Evolutionary conservation across 2,888 invertebrate genomes (phyloP).

Genomic region (Nyleta sp.): DNA sequence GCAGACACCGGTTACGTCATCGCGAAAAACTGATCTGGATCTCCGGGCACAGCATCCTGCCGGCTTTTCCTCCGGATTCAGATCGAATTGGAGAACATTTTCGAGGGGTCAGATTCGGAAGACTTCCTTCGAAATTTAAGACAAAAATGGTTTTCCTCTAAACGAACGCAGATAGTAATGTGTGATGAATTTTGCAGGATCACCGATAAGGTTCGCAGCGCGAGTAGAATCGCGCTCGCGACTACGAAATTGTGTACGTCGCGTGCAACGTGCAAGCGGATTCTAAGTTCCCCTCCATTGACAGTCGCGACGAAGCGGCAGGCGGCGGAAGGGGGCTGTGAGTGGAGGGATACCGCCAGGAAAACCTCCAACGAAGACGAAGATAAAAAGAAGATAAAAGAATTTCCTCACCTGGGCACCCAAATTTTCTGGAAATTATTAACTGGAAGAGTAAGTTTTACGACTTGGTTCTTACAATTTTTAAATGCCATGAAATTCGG

Average conservation of each 20-base stretch:
- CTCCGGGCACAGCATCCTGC: neutral
- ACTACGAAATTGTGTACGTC: slow-evolving; percentile 73
- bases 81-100: too few species aligned
- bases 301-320: slow-evolving; percentile 61
- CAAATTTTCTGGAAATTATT: too few species aligned
- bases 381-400: slow-evolving; percentile 15
- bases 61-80: neutral
- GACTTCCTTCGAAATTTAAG: too few species aligned
- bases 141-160: neutral
- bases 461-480: too few species aligned
- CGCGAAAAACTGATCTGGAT: slow-evolving; percentile 3
- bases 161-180: neutral
- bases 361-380: slow-evolving; percentile 1
- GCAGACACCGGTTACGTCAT: slow-evolving; percentile 25
- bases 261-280: slow-evolving; percentile 62
- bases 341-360: slow-evolving; percentile 43
- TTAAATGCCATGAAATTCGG: too few species aligned
- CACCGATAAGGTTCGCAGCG: slow-evolving; percentile 68
- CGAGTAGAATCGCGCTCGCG: slow-evolving; percentile 76
- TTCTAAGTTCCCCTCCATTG: slow-evolving; percentile 57
- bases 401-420: slow-evolving; percentile 37
- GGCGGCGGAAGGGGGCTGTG: slow-evolving; percentile 60
- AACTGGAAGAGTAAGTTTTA: too few species aligned
- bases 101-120: too few species aligned
- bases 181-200: slow-evolving; percentile 11